Evolutionary conservation across 2,888 invertebrate genomes (phyloP).

Genomic region (Amiota minor): DNA sequence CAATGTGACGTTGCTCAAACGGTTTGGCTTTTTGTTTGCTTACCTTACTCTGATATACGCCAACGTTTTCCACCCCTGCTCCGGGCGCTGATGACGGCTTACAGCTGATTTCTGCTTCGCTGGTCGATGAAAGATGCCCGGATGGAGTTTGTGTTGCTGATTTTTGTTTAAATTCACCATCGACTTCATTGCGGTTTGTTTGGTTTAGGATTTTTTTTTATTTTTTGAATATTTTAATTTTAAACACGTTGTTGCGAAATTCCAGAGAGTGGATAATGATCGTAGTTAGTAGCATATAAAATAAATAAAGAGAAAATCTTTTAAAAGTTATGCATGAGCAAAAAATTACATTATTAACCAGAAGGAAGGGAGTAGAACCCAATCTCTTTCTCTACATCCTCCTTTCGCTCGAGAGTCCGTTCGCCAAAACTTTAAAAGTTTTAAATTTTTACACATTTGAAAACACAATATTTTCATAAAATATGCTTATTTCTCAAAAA

Average conservation of each 20-base stretch:
- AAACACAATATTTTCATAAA: no score
- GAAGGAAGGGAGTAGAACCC: no score
- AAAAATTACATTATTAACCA: no score
- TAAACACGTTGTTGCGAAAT: constrained; percentile 2
- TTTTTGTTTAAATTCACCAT: constrained; percentile 83
- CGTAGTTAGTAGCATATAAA: no score
- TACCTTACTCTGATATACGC: constrained; percentile 71
- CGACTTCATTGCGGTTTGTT: constrained; percentile 65
- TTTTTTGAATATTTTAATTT: constrained; percentile 11
- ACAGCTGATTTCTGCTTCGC: constrained; percentile 73
- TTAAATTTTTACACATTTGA: no score
- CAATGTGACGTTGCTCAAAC: background rate
- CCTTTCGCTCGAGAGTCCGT: no score
- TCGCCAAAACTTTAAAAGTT: no score
- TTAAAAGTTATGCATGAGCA: no score
- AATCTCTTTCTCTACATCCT: no score
- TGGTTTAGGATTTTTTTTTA: constrained; percentile 34
- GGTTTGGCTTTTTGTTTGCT: constrained; percentile 36
- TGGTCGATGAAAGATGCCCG: constrained; percentile 74
- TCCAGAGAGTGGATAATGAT: background rate
- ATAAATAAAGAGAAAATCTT: no score
- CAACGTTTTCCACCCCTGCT: constrained; percentile 54
- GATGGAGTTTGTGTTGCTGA: constrained; percentile 81
- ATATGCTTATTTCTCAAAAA: no score
- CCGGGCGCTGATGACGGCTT: constrained; percentile 66